Evolutionary conservation across 2,113 vertebrate species (phyloP).

Genomic region (Isichthys henryi): DNA sequence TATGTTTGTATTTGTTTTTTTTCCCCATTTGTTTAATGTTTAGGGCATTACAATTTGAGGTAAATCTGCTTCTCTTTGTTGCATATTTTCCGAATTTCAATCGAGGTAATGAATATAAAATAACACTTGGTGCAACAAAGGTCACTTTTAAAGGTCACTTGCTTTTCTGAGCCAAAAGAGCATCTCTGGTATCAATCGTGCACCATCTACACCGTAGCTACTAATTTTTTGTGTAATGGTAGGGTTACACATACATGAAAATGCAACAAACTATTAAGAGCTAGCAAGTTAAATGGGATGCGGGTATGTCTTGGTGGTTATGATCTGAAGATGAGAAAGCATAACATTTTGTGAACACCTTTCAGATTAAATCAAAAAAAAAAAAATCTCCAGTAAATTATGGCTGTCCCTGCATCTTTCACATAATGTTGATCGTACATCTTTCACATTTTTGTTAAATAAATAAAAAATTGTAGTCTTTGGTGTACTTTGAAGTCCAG

Average conservation of each 20-base stretch:
- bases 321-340: too few species aligned
- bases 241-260: not conserved
- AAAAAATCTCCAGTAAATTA: not conserved
- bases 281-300: not conserved
- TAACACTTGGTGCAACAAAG: not conserved
- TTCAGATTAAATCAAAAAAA: not conserved
- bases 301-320: too few species aligned
- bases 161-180: not conserved
- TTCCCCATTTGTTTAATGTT: not conserved
- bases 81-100: not conserved
- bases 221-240: not conserved
- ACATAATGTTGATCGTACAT: not conserved
- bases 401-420: not conserved
- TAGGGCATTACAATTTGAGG: not conserved
- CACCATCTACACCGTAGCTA: not conserved
- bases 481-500: not conserved
- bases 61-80: not conserved
- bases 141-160: conserved; percentile 1
- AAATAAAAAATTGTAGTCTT: not conserved
- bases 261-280: not conserved
- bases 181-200: not conserved
- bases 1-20: not conserved
- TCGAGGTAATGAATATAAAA: not conserved
- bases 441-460: not conserved
- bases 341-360: not conserved